These are phyloP conservation scores for Morpho deidamia DNA, from an alignment of 2,888 invertebrate genomes.

Conservation along the genomic window DNA sequence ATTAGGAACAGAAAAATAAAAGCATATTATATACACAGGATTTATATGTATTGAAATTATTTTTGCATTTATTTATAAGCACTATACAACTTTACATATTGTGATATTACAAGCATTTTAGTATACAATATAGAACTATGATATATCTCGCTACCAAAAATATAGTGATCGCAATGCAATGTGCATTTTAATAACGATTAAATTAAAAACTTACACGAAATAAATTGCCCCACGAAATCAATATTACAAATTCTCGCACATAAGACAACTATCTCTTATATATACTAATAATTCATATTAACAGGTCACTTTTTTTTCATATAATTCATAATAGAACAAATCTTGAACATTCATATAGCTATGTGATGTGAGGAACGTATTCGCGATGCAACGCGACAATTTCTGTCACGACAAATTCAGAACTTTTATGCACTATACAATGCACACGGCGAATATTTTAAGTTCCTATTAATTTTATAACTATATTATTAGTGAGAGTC, in stretches of 20 bases:
- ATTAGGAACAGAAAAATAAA: constrained; percentile 61
- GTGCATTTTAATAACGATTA: constrained; percentile 15
- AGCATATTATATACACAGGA: constrained; percentile 65
- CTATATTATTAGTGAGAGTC: too few species aligned
- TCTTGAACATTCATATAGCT: too few species aligned
- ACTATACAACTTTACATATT: constrained; percentile 69
- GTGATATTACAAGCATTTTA: constrained; percentile 52
- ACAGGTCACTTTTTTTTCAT: constrained; percentile 12
- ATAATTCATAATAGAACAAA: background rate
- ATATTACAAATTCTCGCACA: constrained; percentile 17
- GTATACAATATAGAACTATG: constrained; percentile 31
- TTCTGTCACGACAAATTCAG: too few species aligned
- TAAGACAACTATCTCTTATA: constrained; percentile 8
- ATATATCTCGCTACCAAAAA: constrained; percentile 33
- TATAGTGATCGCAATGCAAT: constrained; percentile 29
- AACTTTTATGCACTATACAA: too few species aligned
- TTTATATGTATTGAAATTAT: constrained; percentile 41
- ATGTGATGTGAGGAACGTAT: too few species aligned
- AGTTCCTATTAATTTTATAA: too few species aligned
- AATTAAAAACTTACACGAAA: constrained; percentile 11
- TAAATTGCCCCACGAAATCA: constrained; percentile 9
- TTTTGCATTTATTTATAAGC: constrained; percentile 60
- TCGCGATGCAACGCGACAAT: too few species aligned
- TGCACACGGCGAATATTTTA: too few species aligned
- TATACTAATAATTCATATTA: constrained; percentile 7